These are phyloP conservation scores for Xiphorhynchus erythropygius DNA, from an alignment of 2,797 vertebrate species.

Conservation along the genomic window DNA sequence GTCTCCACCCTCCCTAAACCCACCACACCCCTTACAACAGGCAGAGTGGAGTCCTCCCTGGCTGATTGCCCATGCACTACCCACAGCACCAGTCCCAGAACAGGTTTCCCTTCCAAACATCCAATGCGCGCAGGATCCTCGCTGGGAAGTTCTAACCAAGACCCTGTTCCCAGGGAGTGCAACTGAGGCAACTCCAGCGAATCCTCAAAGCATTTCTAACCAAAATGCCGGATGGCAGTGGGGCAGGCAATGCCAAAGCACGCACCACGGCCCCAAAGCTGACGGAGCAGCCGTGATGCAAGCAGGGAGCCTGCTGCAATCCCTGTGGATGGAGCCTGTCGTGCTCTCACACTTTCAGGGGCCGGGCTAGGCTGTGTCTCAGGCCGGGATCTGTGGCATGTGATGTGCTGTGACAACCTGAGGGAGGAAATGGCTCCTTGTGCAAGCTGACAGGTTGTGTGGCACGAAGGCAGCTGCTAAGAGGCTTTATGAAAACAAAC, in stretches of 20 bases:
- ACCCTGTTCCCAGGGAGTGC: background rate
- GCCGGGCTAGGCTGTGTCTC: background rate
- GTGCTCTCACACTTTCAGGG: background rate
- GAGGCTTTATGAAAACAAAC: background rate
- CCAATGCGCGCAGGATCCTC: rapidly evolving
- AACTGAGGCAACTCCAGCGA: background rate
- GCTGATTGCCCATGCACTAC: background rate
- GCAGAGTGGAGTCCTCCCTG: background rate
- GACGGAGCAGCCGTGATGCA: background rate
- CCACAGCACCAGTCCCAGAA: background rate
- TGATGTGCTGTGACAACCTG: background rate
- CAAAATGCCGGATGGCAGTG: rapidly evolving
- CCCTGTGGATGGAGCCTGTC: background rate
- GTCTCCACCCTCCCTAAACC: background rate
- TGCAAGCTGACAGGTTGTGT: background rate
- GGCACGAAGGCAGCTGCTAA: background rate
- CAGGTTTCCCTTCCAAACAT: background rate
- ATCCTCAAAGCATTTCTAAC: background rate
- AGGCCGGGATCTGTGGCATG: rapidly evolving
- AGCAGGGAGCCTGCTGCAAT: background rate
- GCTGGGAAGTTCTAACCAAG: background rate
- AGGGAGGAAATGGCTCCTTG: background rate
- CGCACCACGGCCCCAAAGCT: background rate
- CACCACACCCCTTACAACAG: background rate
- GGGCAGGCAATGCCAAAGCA: background rate